Evolutionary conservation across 2,113 vertebrate genomes (phyloP).

Genomic region (Hyla sarda): DNA sequence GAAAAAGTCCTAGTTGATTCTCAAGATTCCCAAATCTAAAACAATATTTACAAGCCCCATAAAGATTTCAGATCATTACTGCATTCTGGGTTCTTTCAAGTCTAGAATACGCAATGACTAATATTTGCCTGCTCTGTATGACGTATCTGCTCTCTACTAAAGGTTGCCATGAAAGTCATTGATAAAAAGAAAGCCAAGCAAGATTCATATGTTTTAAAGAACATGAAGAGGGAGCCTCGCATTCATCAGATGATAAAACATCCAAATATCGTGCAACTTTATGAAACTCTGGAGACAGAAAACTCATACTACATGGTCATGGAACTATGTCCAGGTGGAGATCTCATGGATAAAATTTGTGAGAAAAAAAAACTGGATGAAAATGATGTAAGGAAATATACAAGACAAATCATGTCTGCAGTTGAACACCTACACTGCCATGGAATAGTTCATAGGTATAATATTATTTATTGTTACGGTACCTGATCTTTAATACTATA

Average conservation of each 20-base stretch:
- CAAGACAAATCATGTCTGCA: conserved; percentile 80
- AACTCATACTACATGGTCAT: conserved; percentile 87
- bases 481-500: no score
- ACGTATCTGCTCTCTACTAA: conserved; percentile 30
- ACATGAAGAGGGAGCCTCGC: conserved; percentile 79
- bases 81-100: not conserved
- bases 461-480: not conserved
- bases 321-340: conserved; percentile 80
- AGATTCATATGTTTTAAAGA: conserved; percentile 82
- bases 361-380: conserved; percentile 80
- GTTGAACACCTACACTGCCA: conserved; percentile 78
- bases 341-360: conserved; percentile 85
- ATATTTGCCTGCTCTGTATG: not conserved
- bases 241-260: conserved; percentile 86
- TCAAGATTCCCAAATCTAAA: not conserved
- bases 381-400: conserved; percentile 79
- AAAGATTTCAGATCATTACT: not conserved
- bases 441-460: conserved; percentile 81
- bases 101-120: not conserved
- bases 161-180: conserved; percentile 86
- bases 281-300: conserved; percentile 82
- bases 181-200: conserved; percentile 86
- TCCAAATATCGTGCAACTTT: conserved; percentile 77
- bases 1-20: not conserved
- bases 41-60: not conserved